Percentiles rank a stretch among this genome's conserved stretches.
Evolutionary conservation across 2,113 vertebrate genomes (phyloP).

Genomic region (Orcinus orca): DNA sequence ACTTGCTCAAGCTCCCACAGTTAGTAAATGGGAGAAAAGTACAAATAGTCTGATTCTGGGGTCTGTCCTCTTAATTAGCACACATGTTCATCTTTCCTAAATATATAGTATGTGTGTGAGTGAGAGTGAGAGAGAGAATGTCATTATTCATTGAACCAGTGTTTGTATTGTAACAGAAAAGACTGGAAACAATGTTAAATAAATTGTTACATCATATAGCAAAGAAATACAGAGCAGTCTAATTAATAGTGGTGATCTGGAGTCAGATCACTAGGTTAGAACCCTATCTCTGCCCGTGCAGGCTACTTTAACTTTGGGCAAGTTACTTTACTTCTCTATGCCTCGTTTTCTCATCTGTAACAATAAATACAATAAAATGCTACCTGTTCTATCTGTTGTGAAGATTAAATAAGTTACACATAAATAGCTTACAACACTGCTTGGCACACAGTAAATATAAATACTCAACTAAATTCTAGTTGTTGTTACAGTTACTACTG

Average conservation of each 20-base stretch:
- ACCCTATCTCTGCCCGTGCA: background rate
- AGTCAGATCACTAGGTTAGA: background rate
- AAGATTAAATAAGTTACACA: too few species aligned
- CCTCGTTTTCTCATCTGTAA: too few species aligned
- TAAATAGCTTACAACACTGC: too few species aligned
- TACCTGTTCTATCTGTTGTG: too few species aligned
- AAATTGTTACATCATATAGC: background rate
- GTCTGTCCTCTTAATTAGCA: background rate
- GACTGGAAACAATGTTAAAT: background rate
- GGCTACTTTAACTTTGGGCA: too few species aligned
- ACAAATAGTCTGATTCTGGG: background rate
- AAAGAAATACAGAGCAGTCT: background rate
- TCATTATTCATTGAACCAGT: background rate
- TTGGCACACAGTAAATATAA: too few species aligned
- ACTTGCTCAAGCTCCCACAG: background rate
- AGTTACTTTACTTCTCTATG: too few species aligned
- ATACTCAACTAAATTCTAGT: too few species aligned
- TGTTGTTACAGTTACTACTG: too few species aligned
- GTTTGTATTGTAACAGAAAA: background rate
- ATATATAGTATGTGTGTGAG: background rate
- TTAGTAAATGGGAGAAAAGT: background rate
- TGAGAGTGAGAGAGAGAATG: background rate
- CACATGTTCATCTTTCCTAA: background rate
- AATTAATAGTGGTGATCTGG: background rate
- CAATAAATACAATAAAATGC: too few species aligned